Percentiles rank a stretch among this genome's conserved stretches.
Conservation (phyloP, 2,888 invertebrate genomes). For the Cecidostiba fungosa region DNA sequence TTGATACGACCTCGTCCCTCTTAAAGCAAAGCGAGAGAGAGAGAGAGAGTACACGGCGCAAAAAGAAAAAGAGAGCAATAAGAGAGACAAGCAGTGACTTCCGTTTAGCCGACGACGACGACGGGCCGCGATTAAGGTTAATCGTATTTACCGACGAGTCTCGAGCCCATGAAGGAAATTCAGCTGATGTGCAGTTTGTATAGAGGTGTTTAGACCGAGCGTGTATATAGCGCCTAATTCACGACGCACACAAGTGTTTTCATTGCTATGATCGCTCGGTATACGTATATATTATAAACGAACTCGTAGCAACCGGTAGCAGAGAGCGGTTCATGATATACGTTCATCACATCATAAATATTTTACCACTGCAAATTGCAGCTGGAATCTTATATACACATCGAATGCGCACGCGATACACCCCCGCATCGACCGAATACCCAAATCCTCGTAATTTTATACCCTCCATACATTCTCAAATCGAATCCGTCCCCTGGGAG, state of each 20-base stretch:
- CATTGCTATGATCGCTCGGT: too few relatives aligned
- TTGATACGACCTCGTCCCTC: constrained; percentile 36
- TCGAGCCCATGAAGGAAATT: background rate
- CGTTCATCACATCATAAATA: background rate
- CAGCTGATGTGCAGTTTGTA: background rate
- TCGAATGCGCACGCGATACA: too few relatives aligned
- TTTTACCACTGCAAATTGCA: background rate
- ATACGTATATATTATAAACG: too few relatives aligned
- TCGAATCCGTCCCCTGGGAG: background rate
- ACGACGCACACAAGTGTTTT: too few relatives aligned
- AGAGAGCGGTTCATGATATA: too few relatives aligned
- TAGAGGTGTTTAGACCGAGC: background rate
- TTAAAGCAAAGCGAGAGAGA: background rate
- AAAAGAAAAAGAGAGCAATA: background rate
- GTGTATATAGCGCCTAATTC: background rate
- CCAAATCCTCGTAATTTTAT: background rate
- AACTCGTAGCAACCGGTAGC: too few relatives aligned
- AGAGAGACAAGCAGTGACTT: constrained; percentile 39
- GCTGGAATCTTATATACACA: too few relatives aligned
- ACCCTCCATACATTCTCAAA: background rate
- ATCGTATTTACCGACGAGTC: constrained; percentile 34
- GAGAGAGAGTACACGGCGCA: background rate
- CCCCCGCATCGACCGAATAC: too few relatives aligned
- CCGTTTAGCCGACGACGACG: constrained; percentile 38
- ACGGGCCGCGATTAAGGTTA: constrained; percentile 49